These are phyloP conservation scores for Xyrauchen texanus DNA, from an alignment of 2,113 vertebrate species.

Conservation along the genomic window DNA sequence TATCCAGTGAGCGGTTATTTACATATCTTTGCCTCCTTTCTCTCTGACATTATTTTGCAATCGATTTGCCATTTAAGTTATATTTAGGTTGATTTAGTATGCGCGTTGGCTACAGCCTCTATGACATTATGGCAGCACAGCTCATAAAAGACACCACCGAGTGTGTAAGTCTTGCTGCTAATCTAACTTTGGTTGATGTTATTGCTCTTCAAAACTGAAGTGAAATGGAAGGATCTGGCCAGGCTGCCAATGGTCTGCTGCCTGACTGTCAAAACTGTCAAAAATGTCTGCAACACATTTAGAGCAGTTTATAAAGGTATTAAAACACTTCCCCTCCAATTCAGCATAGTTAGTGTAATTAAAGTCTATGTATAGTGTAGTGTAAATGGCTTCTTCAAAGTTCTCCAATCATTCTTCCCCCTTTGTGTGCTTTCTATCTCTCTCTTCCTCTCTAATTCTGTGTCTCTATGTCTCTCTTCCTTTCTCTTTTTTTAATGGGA, in stretches of 20 bases:
- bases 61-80: conserved; percentile 35
- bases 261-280: conserved; percentile 8
- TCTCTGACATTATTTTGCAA: conserved; percentile 24
- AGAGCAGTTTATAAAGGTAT: conserved; percentile 18
- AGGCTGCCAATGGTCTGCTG: not conserved
- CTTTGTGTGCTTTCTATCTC: not conserved
- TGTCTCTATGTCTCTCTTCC: not conserved
- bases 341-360: conserved; percentile 45
- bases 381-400: conserved; percentile 1
- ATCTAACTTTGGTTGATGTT: conserved; percentile 12
- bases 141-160: not conserved
- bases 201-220: conserved; percentile 5
- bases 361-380: too few species aligned
- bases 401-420: conserved; percentile 15
- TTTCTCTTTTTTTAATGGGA: conserved; percentile 19
- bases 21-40: conserved; percentile 34
- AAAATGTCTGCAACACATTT: not conserved
- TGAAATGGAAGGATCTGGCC: not conserved
- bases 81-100: conserved; percentile 42
- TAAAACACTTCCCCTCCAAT: conserved; percentile 33
- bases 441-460: not conserved
- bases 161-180: conserved; percentile 3
- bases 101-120: conserved; percentile 29
- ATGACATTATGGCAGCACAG: conserved; percentile 14
- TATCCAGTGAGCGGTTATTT: conserved; percentile 49